These are phyloP conservation scores for Muricea muricata DNA, from an alignment of 92 coral and sea anemone genomes.

Conservation along the genomic window DNA sequence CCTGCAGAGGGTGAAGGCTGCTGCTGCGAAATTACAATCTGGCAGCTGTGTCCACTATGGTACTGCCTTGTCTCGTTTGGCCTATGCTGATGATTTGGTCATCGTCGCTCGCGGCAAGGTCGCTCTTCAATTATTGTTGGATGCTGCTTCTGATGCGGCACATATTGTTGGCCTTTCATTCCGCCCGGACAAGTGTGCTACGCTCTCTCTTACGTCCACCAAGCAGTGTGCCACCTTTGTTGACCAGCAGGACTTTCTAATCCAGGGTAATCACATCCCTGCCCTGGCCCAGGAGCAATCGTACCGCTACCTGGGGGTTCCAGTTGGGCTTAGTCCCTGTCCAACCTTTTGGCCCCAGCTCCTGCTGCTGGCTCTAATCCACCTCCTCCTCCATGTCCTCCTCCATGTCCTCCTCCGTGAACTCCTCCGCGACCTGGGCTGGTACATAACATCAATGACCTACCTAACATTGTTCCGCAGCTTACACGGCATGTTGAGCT, in stretches of 20 bases:
- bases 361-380: too few species aligned
- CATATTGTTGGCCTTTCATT: slow-evolving; percentile 13
- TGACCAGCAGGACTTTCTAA: neutral
- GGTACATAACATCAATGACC: slow-evolving; percentile 4
- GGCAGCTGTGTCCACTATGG: neutral
- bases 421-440: slow-evolving; percentile 20
- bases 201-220: slow-evolving; percentile 31
- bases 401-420: too few species aligned
- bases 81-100: slow-evolving; percentile 44
- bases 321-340: slow-evolving; percentile 6
- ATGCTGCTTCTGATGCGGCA: slow-evolving; percentile 23
- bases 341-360: neutral
- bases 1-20: neutral
- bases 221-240: too few species aligned
- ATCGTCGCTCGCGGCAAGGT: slow-evolving; percentile 11
- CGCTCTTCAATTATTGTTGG: slow-evolving; percentile 11
- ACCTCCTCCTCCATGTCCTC: neutral
- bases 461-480: neutral
- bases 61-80: neutral
- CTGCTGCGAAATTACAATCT: neutral
- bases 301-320: slow-evolving; percentile 16
- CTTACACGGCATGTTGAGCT: neutral
- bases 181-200: slow-evolving; percentile 48
- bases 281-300: neutral
- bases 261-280: neutral